Conservation (phyloP, 2,888 invertebrate genomes). For the Lasioglossum lativentre region DNA sequence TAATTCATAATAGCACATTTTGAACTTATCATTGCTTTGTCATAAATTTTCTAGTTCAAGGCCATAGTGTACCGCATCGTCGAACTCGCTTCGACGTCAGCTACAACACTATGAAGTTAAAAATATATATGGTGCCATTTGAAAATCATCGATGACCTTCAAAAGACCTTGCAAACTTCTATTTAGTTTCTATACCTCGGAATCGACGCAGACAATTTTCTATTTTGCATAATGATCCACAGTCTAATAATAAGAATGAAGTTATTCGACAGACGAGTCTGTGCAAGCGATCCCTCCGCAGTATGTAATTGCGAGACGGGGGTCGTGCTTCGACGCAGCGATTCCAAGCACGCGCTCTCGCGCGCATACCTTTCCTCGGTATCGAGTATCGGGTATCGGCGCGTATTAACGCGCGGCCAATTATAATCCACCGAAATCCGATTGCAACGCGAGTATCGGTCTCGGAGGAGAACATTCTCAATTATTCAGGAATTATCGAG, state of each 20-base stretch:
- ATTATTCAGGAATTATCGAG: slow-evolving; percentile 33
- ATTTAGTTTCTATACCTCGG: no score
- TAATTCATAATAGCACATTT: no score
- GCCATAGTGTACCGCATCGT: no score
- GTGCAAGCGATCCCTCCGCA: neutral
- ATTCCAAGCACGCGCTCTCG: slow-evolving; percentile 36
- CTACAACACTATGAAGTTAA: no score
- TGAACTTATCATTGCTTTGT: no score
- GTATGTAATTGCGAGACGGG: neutral
- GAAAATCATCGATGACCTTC: no score
- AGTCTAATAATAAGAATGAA: neutral
- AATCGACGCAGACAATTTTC: no score
- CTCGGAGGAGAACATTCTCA: slow-evolving; percentile 17
- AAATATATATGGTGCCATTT: no score
- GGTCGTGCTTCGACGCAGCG: neutral
- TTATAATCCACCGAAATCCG: slow-evolving; percentile 35
- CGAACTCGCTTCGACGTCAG: no score
- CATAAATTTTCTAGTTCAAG: no score
- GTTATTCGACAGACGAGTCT: neutral
- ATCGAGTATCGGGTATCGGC: slow-evolving; percentile 23
- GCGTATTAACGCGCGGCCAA: slow-evolving; percentile 40
- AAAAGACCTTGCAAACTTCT: no score
- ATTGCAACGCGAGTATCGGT: neutral
- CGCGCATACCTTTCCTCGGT: slow-evolving; percentile 40
- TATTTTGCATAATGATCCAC: no score